A percentile compares a stretch with the other conserved stretches of the same genome.
phyloP scores from a whole-genome alignment of 2,113 vertebrate genomes.

The Bufo bufo region DNA sequence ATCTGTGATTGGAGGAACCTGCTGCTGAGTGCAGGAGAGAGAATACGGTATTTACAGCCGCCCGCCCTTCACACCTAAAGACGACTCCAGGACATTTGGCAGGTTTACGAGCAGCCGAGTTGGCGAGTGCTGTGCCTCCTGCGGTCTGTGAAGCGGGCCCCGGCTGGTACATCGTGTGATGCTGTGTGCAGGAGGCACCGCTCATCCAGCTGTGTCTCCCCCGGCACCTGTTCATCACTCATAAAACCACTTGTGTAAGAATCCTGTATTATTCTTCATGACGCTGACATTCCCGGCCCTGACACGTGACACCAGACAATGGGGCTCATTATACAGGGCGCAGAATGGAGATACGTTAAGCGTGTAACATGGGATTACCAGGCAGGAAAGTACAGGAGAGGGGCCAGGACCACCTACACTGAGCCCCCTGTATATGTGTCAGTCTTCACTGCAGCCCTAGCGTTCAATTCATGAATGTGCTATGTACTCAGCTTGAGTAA shows the following conservation, averaged over 20 bases:
- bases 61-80: neutral
- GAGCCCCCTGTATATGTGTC: neutral
- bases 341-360: neutral
- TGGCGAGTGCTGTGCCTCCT: neutral
- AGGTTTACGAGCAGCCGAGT: slow-evolving; percentile 14
- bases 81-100: neutral
- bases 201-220: slow-evolving; percentile 22
- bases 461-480: too few species aligned
- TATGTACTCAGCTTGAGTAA: too few species aligned
- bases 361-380: neutral
- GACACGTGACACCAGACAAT: slow-evolving; percentile 29
- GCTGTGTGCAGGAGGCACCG: neutral
- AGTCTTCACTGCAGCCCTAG: too few species aligned
- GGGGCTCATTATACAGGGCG: slow-evolving; percentile 19
- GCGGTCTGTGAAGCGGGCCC: neutral
- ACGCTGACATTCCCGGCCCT: slow-evolving; percentile 24
- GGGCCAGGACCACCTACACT: slow-evolving; percentile 2
- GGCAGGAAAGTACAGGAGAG: neutral
- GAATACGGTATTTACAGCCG: too few species aligned
- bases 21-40: too few species aligned
- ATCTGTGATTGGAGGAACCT: too few species aligned
- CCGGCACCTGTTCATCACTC: slow-evolving; percentile 36
- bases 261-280: slow-evolving; percentile 36
- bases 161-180: slow-evolving; percentile 1
- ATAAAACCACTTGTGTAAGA: slow-evolving; percentile 37